Conservation (phyloP, 1,140 invertebrate genomes). For the Physella acuta region DNA sequence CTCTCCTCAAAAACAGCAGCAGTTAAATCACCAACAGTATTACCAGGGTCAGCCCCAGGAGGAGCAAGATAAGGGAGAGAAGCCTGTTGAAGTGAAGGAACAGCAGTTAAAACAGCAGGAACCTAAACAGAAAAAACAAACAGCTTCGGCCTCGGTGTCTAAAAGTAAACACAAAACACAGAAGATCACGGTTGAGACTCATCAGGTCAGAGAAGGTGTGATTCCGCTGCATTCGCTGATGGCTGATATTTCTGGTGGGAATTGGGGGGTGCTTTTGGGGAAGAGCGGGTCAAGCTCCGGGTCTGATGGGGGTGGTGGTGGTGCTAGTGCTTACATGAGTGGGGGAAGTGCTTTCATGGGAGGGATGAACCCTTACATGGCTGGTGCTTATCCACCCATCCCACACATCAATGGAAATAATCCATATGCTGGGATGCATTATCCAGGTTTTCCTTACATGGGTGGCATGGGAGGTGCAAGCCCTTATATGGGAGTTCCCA, state of each 20-base stretch:
- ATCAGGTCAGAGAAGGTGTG: background rate
- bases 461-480: background rate
- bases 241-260: slow-evolving; percentile 24
- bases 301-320: slow-evolving; percentile 13
- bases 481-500: slow-evolving; percentile 13
- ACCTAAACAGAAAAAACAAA: background rate
- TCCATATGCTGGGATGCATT: background rate
- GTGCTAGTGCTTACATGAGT: slow-evolving; percentile 14
- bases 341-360: slow-evolving; percentile 5
- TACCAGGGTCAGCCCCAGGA: background rate
- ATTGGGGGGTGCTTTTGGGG: slow-evolving; percentile 23
- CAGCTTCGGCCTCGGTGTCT: background rate
- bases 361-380: background rate
- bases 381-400: background rate
- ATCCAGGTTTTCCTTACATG: slow-evolving; percentile 1
- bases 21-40: background rate
- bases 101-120: background rate
- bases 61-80: background rate
- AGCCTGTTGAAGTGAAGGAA: background rate
- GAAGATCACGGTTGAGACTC: slow-evolving; percentile 12
- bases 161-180: slow-evolving; percentile 1
- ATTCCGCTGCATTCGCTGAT: slow-evolving; percentile 14
- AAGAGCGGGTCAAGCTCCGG: slow-evolving; percentile 25
- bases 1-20: background rate
- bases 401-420: slow-evolving; percentile 5